A percentile compares a stretch with the other conserved stretches of the same genome.
These are phyloP conservation scores for Neodon shergylaensis DNA, from an alignment of 2,113 vertebrate genomes.

Conservation along the genomic window DNA sequence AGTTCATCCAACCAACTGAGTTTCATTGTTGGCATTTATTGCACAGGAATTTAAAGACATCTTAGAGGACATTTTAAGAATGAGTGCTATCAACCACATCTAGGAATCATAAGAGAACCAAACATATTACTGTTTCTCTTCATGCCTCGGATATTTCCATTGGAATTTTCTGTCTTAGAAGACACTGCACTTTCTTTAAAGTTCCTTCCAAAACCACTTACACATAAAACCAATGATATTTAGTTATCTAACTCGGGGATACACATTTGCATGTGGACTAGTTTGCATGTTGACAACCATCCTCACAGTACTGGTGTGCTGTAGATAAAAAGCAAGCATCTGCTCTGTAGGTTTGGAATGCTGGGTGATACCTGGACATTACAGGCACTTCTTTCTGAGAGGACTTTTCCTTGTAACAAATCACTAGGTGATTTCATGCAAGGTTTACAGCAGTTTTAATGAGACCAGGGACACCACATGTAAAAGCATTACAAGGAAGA, in stretches of 20 bases:
- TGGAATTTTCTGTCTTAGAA: not conserved
- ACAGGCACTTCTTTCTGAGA: conserved; percentile 1
- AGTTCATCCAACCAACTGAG: not conserved
- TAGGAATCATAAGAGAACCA: not conserved
- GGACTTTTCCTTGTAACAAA: conserved; percentile 1
- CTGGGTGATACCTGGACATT: not conserved
- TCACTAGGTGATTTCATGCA: conserved; percentile 26
- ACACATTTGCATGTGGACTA: not conserved
- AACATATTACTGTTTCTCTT: not conserved
- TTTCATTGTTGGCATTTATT: not conserved
- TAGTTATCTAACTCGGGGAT: not conserved
- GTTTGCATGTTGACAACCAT: not conserved
- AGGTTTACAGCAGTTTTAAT: conserved; percentile 42
- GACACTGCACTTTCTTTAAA: not conserved
- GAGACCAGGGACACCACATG: not conserved
- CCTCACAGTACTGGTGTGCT: not conserved
- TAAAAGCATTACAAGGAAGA: conserved; percentile 37
- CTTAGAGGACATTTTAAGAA: not conserved
- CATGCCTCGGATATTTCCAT: not conserved
- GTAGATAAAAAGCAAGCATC: not conserved
- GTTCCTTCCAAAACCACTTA: not conserved
- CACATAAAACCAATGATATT: not conserved
- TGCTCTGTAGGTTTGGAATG: not conserved
- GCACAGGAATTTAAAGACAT: not conserved
- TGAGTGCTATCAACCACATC: not conserved